Evolutionary conservation across 64 coral and sea anemone species (phyloP).

Genomic region (Stichodactyla mertensii): DNA sequence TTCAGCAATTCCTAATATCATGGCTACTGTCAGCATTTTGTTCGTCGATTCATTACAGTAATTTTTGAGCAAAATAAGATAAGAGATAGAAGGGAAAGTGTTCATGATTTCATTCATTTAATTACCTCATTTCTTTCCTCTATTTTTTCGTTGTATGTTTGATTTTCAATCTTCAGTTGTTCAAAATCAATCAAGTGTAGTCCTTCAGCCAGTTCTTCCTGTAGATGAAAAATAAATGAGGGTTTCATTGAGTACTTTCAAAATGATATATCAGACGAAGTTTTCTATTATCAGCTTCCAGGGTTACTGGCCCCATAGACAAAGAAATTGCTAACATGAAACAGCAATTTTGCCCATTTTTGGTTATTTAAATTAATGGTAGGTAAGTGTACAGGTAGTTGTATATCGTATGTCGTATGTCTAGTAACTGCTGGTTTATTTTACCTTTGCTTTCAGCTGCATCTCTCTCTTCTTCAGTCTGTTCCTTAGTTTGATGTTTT

Average conservation of each 20-base stretch:
- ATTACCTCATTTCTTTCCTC: slow-evolving; percentile 98
- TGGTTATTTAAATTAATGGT: too few relatives aligned
- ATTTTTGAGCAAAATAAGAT: too few relatives aligned
- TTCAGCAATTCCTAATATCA: slow-evolving; percentile 73
- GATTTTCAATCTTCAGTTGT: slow-evolving; percentile 98
- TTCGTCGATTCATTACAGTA: too few relatives aligned
- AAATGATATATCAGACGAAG: background rate
- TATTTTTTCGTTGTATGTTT: slow-evolving; percentile 98
- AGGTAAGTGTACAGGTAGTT: too few relatives aligned
- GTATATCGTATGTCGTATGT: background rate
- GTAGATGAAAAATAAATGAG: background rate
- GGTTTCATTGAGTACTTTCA: too few relatives aligned
- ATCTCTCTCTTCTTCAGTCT: slow-evolving; percentile 97
- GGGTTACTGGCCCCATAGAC: too few relatives aligned
- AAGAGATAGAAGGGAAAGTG: too few relatives aligned
- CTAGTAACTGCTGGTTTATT: background rate
- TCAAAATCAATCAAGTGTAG: slow-evolving; percentile 97
- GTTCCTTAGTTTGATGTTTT: slow-evolving; percentile 97
- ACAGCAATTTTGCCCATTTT: too few relatives aligned
- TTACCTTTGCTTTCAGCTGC: slow-evolving; percentile 95
- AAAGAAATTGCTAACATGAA: too few relatives aligned
- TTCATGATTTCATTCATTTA: background rate
- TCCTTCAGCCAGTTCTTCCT: slow-evolving; percentile 98
- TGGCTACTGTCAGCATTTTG: too few relatives aligned
- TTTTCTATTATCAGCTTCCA: too few relatives aligned